Percentiles rank a stretch among this genome's conserved stretches.
These are phyloP conservation scores for Apamea crenata DNA, from an alignment of 2,888 invertebrate species.

Conservation along the genomic window DNA sequence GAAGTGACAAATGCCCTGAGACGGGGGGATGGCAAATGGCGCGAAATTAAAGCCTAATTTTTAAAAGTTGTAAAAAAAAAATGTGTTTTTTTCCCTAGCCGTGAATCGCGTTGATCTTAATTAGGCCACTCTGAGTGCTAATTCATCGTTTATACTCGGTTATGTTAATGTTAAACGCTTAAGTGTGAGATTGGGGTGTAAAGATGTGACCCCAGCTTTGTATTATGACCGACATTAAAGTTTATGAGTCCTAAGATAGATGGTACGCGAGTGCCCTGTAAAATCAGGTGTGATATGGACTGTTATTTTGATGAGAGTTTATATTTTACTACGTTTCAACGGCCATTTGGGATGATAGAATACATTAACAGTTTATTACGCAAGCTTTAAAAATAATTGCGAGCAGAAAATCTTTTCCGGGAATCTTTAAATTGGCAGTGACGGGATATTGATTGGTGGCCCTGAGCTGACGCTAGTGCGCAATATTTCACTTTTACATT, in stretches of 20 bases:
- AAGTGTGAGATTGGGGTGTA: slow-evolving; percentile 67
- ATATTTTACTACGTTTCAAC: slow-evolving; percentile 42
- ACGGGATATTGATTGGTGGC: slow-evolving; percentile 25
- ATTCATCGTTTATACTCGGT: slow-evolving; percentile 70
- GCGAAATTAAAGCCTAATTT: slow-evolving; percentile 76
- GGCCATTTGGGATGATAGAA: slow-evolving; percentile 35
- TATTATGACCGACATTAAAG: slow-evolving; percentile 64
- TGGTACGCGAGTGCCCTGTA: slow-evolving; percentile 44
- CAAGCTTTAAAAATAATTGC: slow-evolving; percentile 24
- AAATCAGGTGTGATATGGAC: slow-evolving; percentile 62
- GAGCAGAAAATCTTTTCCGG: slow-evolving; percentile 10
- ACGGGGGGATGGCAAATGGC: slow-evolving; percentile 69
- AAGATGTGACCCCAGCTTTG: slow-evolving; percentile 63
- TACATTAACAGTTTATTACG: slow-evolving; percentile 44
- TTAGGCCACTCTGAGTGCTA: slow-evolving; percentile 65
- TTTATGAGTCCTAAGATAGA: slow-evolving; percentile 63
- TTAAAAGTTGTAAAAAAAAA: slow-evolving; percentile 61
- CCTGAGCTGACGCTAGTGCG: background rate
- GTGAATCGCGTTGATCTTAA: slow-evolving; percentile 66
- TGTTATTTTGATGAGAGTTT: slow-evolving; percentile 57
- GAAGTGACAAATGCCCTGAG: slow-evolving; percentile 74
- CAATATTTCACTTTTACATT: slow-evolving; percentile 16
- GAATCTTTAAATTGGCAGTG: slow-evolving; percentile 13
- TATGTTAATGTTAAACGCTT: slow-evolving; percentile 68
- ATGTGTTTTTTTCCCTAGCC: slow-evolving; percentile 42